A percentile compares a stretch with the other conserved stretches of the same genome.
These are phyloP conservation scores for Coptodon bakossiorum DNA, from an alignment of 2,113 vertebrate genomes.

Conservation along the genomic window DNA sequence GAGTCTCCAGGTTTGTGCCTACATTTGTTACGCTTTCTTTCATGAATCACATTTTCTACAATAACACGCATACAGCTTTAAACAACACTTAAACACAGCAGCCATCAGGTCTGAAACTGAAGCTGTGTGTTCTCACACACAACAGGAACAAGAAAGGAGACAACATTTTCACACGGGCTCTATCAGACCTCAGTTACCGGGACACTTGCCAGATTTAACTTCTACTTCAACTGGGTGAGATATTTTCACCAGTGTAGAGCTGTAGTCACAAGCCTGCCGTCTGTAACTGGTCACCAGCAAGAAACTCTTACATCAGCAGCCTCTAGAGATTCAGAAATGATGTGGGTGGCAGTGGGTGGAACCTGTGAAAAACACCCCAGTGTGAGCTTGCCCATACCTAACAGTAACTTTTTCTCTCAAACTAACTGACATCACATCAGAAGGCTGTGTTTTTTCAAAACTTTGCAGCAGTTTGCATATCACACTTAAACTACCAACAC, in stretches of 20 bases:
- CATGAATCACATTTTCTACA: background rate
- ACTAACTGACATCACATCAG: background rate
- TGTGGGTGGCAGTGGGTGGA: background rate
- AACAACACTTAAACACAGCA: background rate
- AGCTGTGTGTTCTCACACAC: background rate
- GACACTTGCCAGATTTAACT: background rate
- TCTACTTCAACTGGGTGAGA: background rate
- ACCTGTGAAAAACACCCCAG: background rate
- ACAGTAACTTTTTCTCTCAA: background rate
- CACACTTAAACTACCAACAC: background rate
- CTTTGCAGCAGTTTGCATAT: background rate
- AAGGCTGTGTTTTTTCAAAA: background rate
- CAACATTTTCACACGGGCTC: background rate
- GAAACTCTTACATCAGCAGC: background rate
- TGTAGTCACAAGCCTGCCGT: background rate
- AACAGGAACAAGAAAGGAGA: background rate
- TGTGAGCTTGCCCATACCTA: rapidly evolving
- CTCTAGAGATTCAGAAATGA: background rate
- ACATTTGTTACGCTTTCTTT: background rate
- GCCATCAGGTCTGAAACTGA: background rate
- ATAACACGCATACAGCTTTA: background rate
- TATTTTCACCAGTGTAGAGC: background rate
- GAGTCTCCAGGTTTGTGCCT: background rate
- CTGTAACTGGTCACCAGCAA: background rate
- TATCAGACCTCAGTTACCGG: background rate